Percentiles rank a stretch among this genome's conserved stretches.
Conservation (phyloP, 2,888 invertebrate species). For the Synergus laeviventris region DNA sequence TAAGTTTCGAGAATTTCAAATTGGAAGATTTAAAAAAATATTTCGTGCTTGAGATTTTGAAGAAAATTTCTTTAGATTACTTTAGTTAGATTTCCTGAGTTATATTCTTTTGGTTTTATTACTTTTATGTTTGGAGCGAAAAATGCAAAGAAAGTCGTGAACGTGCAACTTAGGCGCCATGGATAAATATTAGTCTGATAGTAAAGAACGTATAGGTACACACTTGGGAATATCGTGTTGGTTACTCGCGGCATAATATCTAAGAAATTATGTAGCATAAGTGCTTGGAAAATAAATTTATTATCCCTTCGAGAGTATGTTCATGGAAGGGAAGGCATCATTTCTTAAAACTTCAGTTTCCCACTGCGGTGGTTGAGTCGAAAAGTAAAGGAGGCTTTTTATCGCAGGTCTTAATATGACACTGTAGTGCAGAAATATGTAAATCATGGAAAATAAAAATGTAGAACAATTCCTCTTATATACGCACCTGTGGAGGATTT, state of each 20-base stretch:
- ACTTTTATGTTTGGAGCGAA: not conserved
- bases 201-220: not conserved
- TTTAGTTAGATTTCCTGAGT: not conserved
- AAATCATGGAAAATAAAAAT: not conserved
- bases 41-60: not conserved
- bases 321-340: not conserved
- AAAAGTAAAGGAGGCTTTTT: not conserved
- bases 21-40: no score
- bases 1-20: no score
- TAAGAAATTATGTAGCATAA: not conserved
- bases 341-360: not conserved
- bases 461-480: not conserved
- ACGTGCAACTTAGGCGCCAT: not conserved
- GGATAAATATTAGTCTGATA: not conserved
- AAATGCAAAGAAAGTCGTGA: not conserved
- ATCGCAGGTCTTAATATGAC: not conserved
- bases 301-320: not conserved
- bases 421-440: not conserved
- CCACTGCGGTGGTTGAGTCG: not conserved
- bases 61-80: not conserved
- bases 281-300: not conserved
- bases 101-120: not conserved
- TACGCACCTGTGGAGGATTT: slow-evolving; percentile 69
- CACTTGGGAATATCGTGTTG: not conserved
- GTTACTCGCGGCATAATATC: not conserved